Percentiles rank a stretch among this genome's conserved stretches.
Evolutionary conservation across 2,888 invertebrate species (phyloP).

Genomic region (Rambutsinella grinnellia): DNA sequence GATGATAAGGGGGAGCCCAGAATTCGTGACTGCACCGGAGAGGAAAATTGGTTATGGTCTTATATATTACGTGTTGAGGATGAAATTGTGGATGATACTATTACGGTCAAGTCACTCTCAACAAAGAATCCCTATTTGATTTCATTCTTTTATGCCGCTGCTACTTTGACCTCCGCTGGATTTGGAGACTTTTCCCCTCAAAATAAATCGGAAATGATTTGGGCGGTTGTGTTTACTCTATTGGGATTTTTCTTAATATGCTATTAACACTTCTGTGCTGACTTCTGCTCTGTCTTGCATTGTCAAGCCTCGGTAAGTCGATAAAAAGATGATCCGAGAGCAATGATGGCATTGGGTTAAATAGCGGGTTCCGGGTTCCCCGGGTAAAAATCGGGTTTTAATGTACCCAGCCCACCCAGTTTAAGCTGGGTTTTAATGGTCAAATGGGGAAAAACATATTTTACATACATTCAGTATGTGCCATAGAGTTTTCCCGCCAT

Average conservation of each 20-base stretch:
- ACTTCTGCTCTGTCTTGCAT: constrained; percentile 55
- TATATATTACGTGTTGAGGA: constrained; percentile 10
- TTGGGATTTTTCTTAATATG: constrained; percentile 54
- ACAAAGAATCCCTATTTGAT: constrained; percentile 36
- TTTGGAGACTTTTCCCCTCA: constrained; percentile 60
- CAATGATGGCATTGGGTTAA: no score
- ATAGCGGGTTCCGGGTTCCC: no score
- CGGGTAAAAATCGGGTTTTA: no score
- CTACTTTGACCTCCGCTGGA: constrained; percentile 58
- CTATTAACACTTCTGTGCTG: constrained; percentile 48
- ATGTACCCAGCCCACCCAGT: no score
- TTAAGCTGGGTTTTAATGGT: no score
- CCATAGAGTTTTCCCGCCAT: no score
- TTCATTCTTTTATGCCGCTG: constrained; percentile 51
- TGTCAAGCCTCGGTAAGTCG: constrained; percentile 24
- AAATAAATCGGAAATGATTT: constrained; percentile 38
- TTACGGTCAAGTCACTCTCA: constrained; percentile 21
- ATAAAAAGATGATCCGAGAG: background rate
- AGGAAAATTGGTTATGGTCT: constrained; percentile 52
- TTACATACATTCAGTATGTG: no score
- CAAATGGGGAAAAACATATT: no score
- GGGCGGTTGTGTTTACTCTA: constrained; percentile 32
- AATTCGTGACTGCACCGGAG: constrained; percentile 11
- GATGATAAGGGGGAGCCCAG: no score
- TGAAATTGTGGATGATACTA: constrained; percentile 5